phyloP scores from a whole-genome alignment of 2,797 vertebrate genomes.

The Chelidonichthys spinosus region DNA sequence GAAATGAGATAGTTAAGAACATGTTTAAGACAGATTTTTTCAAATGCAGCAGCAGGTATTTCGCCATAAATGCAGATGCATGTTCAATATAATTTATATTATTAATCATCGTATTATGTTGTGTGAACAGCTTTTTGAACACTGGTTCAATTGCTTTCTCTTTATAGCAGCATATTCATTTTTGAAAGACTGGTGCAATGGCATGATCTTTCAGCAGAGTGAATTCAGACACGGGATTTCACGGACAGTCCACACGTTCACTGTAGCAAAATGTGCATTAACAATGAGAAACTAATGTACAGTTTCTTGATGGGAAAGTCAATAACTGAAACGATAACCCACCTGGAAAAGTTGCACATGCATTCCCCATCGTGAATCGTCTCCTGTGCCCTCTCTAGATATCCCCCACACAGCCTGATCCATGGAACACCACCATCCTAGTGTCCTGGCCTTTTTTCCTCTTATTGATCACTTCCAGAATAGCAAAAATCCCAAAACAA shows the following conservation, averaged over 20 bases:
- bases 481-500: slow-evolving; percentile 8
- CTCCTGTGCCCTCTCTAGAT: slow-evolving; percentile 61
- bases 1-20: background rate
- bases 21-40: too few species aligned
- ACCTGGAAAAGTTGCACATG: slow-evolving; percentile 75
- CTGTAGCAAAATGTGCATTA: background rate
- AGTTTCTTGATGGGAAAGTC: slow-evolving; percentile 13
- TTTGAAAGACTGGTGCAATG: background rate
- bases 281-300: background rate
- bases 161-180: background rate
- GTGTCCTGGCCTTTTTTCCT: slow-evolving; percentile 35
- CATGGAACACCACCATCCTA: slow-evolving; percentile 56
- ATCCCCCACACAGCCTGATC: slow-evolving; percentile 52
- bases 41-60: too few species aligned
- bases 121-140: background rate
- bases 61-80: background rate
- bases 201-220: background rate
- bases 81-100: background rate
- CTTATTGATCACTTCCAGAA: slow-evolving; percentile 44
- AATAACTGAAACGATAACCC: slow-evolving; percentile 60
- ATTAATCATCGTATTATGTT: background rate
- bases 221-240: background rate
- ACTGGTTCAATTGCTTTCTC: background rate
- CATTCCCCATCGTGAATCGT: slow-evolving; percentile 68
- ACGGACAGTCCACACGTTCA: slow-evolving; percentile 1